A percentile compares a stretch with the other conserved stretches of the same genome.
Conservation (phyloP, 2,888 invertebrate species). For the Pammene fasciana region DNA sequence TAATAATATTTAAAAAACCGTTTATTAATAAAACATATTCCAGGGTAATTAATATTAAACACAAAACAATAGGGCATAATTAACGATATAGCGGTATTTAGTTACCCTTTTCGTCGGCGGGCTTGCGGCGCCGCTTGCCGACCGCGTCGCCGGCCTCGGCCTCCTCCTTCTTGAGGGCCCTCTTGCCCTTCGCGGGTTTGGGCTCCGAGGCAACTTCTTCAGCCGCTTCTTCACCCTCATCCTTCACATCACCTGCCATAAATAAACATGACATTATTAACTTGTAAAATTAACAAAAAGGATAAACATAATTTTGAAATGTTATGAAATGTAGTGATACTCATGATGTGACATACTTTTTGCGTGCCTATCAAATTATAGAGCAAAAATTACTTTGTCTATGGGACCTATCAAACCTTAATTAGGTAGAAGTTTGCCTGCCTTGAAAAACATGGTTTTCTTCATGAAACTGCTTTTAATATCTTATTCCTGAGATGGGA, state of each 20-base stretch:
- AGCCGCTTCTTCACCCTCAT: constrained; percentile 54
- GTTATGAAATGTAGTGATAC: neutral
- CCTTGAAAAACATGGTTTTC: too few species aligned
- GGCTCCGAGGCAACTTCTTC: constrained; percentile 54
- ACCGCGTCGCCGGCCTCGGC: constrained; percentile 63
- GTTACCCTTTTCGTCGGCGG: constrained; percentile 76
- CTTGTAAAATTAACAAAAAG: neutral
- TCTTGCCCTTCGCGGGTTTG: constrained; percentile 67
- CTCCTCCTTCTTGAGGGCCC: constrained; percentile 69
- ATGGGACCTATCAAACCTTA: too few species aligned
- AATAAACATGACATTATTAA: constrained; percentile 15
- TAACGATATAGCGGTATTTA: constrained; percentile 63
- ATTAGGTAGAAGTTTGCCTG: too few species aligned
- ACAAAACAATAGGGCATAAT: constrained; percentile 48
- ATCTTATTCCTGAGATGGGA: too few species aligned
- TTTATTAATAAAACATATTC: constrained; percentile 75
- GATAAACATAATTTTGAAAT: neutral
- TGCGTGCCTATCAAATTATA: too few species aligned
- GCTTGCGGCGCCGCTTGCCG: constrained; percentile 71
- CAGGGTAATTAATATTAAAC: constrained; percentile 64
- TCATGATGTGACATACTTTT: too few species aligned
- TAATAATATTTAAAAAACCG: constrained; percentile 67
- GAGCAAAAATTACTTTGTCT: neutral
- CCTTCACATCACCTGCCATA: constrained; percentile 54
- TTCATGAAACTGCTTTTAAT: too few species aligned